A percentile compares a stretch with the other conserved stretches of the same genome.
Conservation (phyloP, 2,888 invertebrate genomes). For the Drosophila subsilvestris region DNA sequence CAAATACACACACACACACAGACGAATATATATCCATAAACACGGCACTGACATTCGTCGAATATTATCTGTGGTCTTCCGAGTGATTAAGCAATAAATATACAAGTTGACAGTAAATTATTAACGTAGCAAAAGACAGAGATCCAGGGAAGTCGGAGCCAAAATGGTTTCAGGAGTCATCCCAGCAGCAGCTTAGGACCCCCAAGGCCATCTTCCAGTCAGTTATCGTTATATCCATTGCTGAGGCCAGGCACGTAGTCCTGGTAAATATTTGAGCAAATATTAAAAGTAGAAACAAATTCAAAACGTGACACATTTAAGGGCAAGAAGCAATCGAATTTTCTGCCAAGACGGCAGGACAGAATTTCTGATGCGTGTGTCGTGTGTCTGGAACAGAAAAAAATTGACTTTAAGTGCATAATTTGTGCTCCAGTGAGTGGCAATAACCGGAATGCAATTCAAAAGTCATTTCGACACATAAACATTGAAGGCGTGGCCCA, state of each 20-base stretch:
- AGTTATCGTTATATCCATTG: slow-evolving; percentile 27
- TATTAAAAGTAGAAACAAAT: slow-evolving; percentile 64
- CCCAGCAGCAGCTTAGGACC: slow-evolving; percentile 22
- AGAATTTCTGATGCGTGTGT: not conserved
- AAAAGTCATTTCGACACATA: slow-evolving; percentile 61
- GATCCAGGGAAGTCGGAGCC: slow-evolving; percentile 33
- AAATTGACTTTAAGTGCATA: slow-evolving; percentile 48
- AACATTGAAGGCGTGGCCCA: slow-evolving; percentile 20
- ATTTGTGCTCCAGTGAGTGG: slow-evolving; percentile 48
- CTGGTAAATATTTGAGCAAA: slow-evolving; percentile 67
- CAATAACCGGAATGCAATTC: slow-evolving; percentile 58
- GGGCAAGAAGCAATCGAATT: slow-evolving; percentile 50
- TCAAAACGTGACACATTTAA: slow-evolving; percentile 62
- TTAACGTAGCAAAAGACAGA: slow-evolving; percentile 44
- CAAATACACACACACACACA: slow-evolving; percentile 8
- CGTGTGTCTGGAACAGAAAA: slow-evolving; percentile 8
- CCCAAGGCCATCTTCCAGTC: slow-evolving; percentile 10
- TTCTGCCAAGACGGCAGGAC: not conserved
- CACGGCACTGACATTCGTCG: slow-evolving; percentile 25
- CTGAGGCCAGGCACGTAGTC: slow-evolving; percentile 56
- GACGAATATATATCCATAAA: too few species aligned
- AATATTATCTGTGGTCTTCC: slow-evolving; percentile 71
- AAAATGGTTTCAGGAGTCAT: not conserved
- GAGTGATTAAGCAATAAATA: slow-evolving; percentile 77
- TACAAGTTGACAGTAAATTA: slow-evolving; percentile 70